phyloP scores from a whole-genome alignment of 2,113 vertebrate species.

The Mobula hypostoma region DNA sequence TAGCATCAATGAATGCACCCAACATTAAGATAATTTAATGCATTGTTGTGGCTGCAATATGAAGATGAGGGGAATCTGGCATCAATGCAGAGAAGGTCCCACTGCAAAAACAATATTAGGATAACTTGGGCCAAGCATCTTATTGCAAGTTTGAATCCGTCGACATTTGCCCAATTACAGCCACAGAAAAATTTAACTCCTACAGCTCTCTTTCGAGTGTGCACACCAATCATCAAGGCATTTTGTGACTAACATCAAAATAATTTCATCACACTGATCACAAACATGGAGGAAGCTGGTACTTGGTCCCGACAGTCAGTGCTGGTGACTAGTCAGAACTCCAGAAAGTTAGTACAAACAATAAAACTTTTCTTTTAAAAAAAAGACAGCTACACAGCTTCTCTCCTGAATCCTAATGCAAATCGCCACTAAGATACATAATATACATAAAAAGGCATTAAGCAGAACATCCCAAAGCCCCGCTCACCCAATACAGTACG shows the following conservation, averaged over 20 bases:
- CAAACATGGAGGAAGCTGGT: not conserved
- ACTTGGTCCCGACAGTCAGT: not conserved
- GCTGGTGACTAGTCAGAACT: not conserved
- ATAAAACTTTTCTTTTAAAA: conserved; percentile 41
- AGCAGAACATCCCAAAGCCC: conserved; percentile 39
- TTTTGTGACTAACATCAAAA: not conserved
- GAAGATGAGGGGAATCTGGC: not conserved
- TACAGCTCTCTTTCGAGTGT: not conserved
- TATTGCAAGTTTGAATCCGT: not conserved
- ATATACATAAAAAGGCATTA: conserved; percentile 48
- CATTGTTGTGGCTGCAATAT: not conserved
- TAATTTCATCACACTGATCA: conserved; percentile 10
- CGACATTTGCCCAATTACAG: not conserved
- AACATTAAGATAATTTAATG: not conserved
- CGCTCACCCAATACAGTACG: conserved; percentile 41
- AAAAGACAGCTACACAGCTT: conserved; percentile 39
- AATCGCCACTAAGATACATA: conserved; percentile 48
- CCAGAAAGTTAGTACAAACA: conserved; percentile 40
- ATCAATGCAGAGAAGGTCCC: not conserved
- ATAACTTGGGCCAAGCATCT: not conserved
- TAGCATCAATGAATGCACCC: not conserved
- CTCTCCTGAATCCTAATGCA: conserved; percentile 43
- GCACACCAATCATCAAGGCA: conserved; percentile 15
- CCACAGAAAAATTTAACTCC: not conserved
- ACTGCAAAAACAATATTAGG: not conserved